Evolutionary conservation across 1,140 invertebrate species (phyloP).

Genomic region (Diorhabda sublineata): DNA sequence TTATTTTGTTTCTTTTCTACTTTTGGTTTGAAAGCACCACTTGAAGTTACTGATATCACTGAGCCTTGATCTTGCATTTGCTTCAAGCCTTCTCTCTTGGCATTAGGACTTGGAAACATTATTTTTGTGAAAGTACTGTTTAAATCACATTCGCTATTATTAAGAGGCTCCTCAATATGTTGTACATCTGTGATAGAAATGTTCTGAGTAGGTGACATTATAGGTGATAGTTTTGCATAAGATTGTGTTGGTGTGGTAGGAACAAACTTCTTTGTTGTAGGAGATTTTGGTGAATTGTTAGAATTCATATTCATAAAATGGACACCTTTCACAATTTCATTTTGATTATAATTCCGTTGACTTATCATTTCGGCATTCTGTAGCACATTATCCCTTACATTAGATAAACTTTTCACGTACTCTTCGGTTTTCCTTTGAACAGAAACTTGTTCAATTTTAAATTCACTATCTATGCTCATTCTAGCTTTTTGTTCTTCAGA

Average conservation of each 20-base stretch:
- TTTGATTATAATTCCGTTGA: conserved; percentile 12
- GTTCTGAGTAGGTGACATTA: conserved; percentile 44
- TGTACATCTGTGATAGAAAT: conserved; percentile 37
- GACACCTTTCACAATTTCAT: conserved; percentile 13
- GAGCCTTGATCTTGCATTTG: conserved; percentile 43
- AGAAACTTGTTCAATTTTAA: conserved; percentile 55
- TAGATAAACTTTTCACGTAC: conserved; percentile 45
- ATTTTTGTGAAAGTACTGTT: conserved; percentile 39
- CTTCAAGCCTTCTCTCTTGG: conserved; percentile 31
- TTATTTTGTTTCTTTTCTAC: conserved; percentile 40
- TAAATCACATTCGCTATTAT: conserved; percentile 25
- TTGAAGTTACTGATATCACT: conserved; percentile 45
- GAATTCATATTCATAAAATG: conserved; percentile 9
- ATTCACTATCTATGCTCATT: conserved; percentile 79
- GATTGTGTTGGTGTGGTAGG: neutral
- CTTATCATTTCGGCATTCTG: conserved; percentile 3
- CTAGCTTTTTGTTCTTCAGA: conserved; percentile 81
- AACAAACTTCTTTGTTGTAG: conserved; percentile 14
- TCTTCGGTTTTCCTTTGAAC: conserved; percentile 48
- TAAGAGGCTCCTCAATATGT: conserved; percentile 11
- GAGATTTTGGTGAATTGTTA: conserved; percentile 17
- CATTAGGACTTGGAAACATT: conserved; percentile 36
- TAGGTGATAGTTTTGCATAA: conserved; percentile 39
- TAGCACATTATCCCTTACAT: conserved; percentile 12
- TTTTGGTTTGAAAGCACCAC: conserved; percentile 41